phyloP scores from a whole-genome alignment of 2,797 vertebrate genomes.

The Orientallactaga sibirica region DNA sequence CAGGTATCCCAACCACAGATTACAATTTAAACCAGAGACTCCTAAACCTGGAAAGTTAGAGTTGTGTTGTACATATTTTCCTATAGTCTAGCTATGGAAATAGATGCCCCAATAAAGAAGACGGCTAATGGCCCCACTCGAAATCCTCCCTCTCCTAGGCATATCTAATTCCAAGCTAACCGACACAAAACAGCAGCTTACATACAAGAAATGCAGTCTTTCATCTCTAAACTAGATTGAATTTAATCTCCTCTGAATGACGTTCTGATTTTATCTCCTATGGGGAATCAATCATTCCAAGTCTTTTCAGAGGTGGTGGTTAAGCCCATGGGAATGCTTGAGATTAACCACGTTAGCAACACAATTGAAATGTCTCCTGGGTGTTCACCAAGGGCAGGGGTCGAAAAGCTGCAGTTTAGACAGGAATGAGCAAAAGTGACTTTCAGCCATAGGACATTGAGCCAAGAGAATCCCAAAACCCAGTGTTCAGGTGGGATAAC shows the following conservation, averaged over 20 bases:
- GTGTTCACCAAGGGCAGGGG: neutral
- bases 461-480: too few species aligned
- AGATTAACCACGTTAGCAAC: neutral
- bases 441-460: too few species aligned
- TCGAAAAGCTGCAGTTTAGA: neutral
- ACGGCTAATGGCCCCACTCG: slow-evolving; percentile 58
- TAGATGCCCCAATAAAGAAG: slow-evolving; percentile 3
- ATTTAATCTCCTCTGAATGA: slow-evolving; percentile 52
- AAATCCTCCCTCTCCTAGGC: slow-evolving; percentile 50
- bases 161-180: slow-evolving; percentile 50
- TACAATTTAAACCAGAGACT: slow-evolving; percentile 66
- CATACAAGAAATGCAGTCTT: slow-evolving; percentile 3
- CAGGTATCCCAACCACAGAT: slow-evolving; percentile 63
- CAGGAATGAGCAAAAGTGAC: too few species aligned
- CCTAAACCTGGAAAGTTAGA: slow-evolving; percentile 58
- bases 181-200: neutral
- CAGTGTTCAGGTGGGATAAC: too few species aligned
- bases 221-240: slow-evolving; percentile 62
- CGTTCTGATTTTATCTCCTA: slow-evolving; percentile 60
- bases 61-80: neutral
- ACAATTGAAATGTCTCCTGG: neutral
- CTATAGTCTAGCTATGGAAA: slow-evolving; percentile 40
- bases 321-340: neutral
- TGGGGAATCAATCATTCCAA: slow-evolving; percentile 33
- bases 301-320: neutral